Conservation (phyloP, 2,888 invertebrate genomes). For the Caenorhabditis uteleia region DNA sequence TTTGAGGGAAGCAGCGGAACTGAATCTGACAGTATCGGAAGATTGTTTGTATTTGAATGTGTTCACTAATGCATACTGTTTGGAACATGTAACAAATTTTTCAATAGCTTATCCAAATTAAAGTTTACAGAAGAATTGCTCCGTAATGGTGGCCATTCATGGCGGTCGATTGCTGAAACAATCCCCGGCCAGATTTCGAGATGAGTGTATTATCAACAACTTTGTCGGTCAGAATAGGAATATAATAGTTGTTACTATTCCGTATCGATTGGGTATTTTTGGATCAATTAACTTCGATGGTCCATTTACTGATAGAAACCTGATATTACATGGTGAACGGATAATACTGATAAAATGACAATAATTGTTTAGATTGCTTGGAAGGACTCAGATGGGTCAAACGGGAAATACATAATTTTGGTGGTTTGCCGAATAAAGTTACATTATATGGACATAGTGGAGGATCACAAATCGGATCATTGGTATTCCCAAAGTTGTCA, state of each 20-base stretch:
- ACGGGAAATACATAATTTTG: constrained; percentile 29
- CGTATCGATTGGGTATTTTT: constrained; percentile 35
- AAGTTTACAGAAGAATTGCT: constrained; percentile 30
- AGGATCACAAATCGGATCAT: too few species aligned
- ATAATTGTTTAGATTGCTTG: constrained; percentile 21
- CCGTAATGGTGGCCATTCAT: constrained; percentile 37
- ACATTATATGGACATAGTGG: constrained; percentile 42
- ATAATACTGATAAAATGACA: too few species aligned
- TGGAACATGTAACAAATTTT: background rate
- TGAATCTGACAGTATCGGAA: constrained; percentile 38
- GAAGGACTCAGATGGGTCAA: constrained; percentile 21
- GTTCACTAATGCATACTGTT: constrained; percentile 32
- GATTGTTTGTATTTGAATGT: constrained; percentile 40
- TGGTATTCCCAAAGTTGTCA: too few species aligned
- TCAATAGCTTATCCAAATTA: background rate
- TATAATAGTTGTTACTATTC: constrained; percentile 31
- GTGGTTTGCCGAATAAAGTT: constrained; percentile 26
- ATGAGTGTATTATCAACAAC: constrained; percentile 38
- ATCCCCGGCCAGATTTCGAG: constrained; percentile 23
- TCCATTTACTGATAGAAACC: constrained; percentile 12
- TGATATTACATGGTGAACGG: constrained; percentile 26
- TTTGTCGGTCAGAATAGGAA: constrained; percentile 37
- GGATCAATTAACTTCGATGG: constrained; percentile 32
- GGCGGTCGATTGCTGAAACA: constrained; percentile 25
- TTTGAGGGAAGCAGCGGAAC: too few species aligned